Evolutionary conservation across 2,888 invertebrate genomes (phyloP).

Genomic region (Brachypalpus laphriformis): DNA sequence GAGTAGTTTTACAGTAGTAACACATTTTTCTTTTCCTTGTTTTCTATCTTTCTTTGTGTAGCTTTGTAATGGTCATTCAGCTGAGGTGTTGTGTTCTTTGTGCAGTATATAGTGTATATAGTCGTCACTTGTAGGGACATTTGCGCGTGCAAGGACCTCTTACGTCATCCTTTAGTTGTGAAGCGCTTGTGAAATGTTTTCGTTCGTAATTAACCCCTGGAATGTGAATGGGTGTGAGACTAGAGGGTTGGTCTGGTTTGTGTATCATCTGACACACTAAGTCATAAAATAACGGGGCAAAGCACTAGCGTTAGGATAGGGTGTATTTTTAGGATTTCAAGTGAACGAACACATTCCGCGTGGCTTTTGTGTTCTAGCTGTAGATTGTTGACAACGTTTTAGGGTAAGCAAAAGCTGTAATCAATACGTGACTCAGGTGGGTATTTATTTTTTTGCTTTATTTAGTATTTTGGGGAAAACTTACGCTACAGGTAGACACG

Average conservation of each 20-base stretch:
- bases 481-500: not conserved
- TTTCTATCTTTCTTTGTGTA: constrained; percentile 15
- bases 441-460: not conserved
- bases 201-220: constrained; percentile 58
- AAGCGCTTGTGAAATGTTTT: constrained; percentile 45
- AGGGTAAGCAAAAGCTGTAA: constrained; percentile 10
- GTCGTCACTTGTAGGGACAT: constrained; percentile 5
- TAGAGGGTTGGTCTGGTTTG: not conserved
- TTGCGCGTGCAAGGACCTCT: constrained; percentile 55
- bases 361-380: constrained; percentile 32
- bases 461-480: not conserved
- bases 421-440: constrained; percentile 44
- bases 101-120: constrained; percentile 3
- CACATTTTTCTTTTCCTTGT: constrained; percentile 12
- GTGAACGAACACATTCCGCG: constrained; percentile 46
- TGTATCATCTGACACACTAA: constrained; percentile 22
- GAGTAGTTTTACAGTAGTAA: constrained; percentile 42
- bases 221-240: not conserved
- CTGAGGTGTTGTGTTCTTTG: constrained; percentile 22
- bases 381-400: constrained; percentile 50
- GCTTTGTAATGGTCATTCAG: constrained; percentile 42
- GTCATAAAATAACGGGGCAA: constrained; percentile 30
- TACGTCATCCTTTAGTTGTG: constrained; percentile 57
- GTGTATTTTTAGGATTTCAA: constrained; percentile 55
- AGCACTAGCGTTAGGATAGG: constrained; percentile 2